These are phyloP conservation scores for Ceratosolen solmsi DNA, from an alignment of 1,140 invertebrate species.

Conservation along the genomic window DNA sequence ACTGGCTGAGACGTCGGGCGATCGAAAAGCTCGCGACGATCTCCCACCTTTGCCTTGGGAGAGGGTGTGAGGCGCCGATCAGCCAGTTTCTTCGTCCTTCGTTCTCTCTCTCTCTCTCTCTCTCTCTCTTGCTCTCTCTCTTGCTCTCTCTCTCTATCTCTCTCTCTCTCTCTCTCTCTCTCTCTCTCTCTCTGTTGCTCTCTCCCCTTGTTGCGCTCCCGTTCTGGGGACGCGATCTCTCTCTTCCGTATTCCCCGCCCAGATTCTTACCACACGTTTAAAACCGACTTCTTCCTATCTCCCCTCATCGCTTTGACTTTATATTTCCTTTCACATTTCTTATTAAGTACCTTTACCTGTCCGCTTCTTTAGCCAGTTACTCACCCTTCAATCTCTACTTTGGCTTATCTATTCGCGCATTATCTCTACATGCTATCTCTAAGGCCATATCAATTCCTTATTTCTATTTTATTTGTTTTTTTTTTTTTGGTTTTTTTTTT, in stretches of 20 bases:
- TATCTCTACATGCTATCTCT: not conserved
- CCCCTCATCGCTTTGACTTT: not conserved
- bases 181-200: conserved; percentile 4
- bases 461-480: not conserved
- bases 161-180: conserved; percentile 48
- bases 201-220: not conserved
- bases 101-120: conserved; percentile 23
- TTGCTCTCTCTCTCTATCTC: not conserved
- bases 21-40: conserved; percentile 60
- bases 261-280: not conserved
- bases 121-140: conserved; percentile 28
- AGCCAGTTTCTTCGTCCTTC: conserved; percentile 53
- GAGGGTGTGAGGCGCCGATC: conserved; percentile 54
- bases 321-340: not conserved
- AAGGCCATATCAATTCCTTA: too few relatives aligned
- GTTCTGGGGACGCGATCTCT: not conserved
- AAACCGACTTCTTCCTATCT: not conserved
- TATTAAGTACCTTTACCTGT: too few relatives aligned
- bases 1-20: conserved; percentile 65
- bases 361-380: too few relatives aligned
- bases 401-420: not conserved
- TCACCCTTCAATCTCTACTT: not conserved
- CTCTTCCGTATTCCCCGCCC: not conserved
- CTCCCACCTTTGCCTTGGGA: conserved; percentile 60
- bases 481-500: too few relatives aligned